Percentiles rank a stretch among this genome's conserved stretches.
phyloP scores from a whole-genome alignment of 1,140 invertebrate genomes.

The Drosophila ironensis region DNA sequence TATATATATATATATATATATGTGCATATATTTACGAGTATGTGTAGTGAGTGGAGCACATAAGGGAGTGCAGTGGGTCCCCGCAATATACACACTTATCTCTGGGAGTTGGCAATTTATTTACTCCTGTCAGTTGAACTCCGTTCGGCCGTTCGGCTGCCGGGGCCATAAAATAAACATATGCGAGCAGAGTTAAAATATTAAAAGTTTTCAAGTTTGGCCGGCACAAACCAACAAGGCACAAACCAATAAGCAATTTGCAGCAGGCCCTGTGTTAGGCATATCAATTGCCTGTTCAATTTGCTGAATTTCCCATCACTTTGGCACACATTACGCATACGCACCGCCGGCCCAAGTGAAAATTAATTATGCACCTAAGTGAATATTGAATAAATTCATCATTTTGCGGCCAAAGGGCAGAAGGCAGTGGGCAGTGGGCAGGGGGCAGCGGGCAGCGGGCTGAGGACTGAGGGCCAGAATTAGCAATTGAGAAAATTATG shows the following conservation, averaged over 20 bases:
- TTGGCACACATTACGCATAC: conserved; percentile 16
- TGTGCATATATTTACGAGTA: not conserved
- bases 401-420: too few relatives aligned
- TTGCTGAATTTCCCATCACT: not conserved
- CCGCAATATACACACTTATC: not conserved
- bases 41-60: too few relatives aligned
- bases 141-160: not conserved
- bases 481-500: conserved; percentile 32
- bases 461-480: not conserved
- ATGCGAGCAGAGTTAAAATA: conserved; percentile 30
- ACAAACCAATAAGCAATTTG: conserved; percentile 30
- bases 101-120: conserved; percentile 18
- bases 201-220: conserved; percentile 28
- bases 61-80: too few relatives aligned
- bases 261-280: too few relatives aligned
- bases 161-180: conserved; percentile 25
- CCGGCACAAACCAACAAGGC: conserved; percentile 5
- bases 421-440: too few relatives aligned
- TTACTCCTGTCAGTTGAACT: conserved; percentile 4
- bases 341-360: conserved; percentile 9
- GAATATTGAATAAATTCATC: conserved; percentile 51
- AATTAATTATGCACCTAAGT: conserved; percentile 48
- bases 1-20: not conserved
- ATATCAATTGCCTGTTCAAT: too few relatives aligned
- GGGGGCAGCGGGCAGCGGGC: too few relatives aligned